phyloP scores from a whole-genome alignment of 2,797 vertebrate species.

The Mastacembelus armatus region DNA sequence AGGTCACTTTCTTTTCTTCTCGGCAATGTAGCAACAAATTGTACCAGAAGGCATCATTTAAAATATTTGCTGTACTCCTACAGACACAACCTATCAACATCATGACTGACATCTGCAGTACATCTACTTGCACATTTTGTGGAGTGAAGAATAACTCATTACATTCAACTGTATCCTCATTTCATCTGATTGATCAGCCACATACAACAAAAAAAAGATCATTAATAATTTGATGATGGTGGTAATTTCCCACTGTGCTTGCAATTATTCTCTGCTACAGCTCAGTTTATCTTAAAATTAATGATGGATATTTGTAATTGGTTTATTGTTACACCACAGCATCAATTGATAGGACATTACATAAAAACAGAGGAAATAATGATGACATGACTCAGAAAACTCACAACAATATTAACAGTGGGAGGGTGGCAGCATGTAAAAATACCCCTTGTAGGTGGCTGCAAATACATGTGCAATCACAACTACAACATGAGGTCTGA shows the following conservation, averaged over 20 bases:
- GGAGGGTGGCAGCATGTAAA: slow-evolving; percentile 27
- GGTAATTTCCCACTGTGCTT: background rate
- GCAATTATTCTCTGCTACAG: slow-evolving; percentile 9
- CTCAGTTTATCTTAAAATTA: slow-evolving; percentile 3
- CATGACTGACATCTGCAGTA: too few species aligned
- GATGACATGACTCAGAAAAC: background rate
- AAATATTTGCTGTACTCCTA: too few species aligned
- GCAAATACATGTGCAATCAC: slow-evolving; percentile 42
- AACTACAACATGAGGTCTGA: slow-evolving; percentile 36
- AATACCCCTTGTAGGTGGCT: slow-evolving; percentile 32
- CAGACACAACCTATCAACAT: too few species aligned
- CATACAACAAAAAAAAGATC: too few species aligned
- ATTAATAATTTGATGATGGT: too few species aligned
- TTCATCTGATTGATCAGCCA: too few species aligned
- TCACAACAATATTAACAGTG: slow-evolving; percentile 5
- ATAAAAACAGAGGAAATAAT: background rate
- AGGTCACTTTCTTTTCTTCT: too few species aligned
- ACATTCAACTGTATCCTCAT: too few species aligned
- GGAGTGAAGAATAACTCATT: too few species aligned
- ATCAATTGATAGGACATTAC: background rate
- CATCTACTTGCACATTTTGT: too few species aligned
- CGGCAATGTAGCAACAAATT: too few species aligned
- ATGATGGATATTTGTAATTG: background rate
- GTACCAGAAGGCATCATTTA: too few species aligned
- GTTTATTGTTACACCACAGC: background rate